Percentiles rank a stretch among this genome's conserved stretches.
These are phyloP conservation scores for Cygnus olor DNA, from an alignment of 2,797 vertebrate genomes.

Conservation along the genomic window DNA sequence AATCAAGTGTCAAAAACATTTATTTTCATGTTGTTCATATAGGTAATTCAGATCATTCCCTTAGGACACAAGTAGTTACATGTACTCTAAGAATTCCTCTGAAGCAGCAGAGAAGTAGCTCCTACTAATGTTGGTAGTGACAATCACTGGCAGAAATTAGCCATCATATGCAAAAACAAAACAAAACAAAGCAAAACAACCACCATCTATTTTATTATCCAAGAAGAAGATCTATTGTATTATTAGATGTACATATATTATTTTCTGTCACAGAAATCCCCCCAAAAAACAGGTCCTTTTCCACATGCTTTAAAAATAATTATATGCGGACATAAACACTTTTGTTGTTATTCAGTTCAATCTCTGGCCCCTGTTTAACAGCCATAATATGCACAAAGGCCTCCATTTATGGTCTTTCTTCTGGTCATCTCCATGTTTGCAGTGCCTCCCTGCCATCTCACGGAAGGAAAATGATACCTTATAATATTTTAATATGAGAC, in stretches of 20 bases:
- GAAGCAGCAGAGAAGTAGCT: neutral
- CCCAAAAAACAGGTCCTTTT: neutral
- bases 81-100: neutral
- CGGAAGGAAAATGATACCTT: neutral
- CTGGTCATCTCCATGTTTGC: neutral
- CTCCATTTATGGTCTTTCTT: neutral
- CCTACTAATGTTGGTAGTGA: neutral
- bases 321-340: neutral
- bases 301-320: neutral
- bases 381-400: neutral
- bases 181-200: no score
- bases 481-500: neutral
- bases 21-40: neutral
- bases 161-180: neutral
- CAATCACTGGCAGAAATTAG: neutral
- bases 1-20: neutral
- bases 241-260: no score
- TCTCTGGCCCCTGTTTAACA: neutral
- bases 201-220: no score
- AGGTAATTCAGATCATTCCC: neutral
- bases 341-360: neutral
- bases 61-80: neutral
- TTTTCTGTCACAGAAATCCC: neutral
- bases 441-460: neutral
- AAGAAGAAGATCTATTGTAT: no score